Evolutionary conservation across 2,888 invertebrate genomes (phyloP), one percentile per base, ranked within the genome.

Genomic region (Orgyia antiqua): DNA sequence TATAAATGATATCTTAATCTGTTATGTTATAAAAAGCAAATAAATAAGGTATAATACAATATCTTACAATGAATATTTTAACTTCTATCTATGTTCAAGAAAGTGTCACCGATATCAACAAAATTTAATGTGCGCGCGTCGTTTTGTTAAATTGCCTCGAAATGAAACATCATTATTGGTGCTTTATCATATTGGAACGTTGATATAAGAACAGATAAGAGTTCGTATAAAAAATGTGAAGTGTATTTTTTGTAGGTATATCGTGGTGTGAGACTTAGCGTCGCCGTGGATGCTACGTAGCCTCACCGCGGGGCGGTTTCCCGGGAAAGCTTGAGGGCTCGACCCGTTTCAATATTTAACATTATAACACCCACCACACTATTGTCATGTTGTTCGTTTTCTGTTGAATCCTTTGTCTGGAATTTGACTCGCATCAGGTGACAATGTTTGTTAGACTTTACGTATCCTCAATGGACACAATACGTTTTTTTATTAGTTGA

Each of bases 151-250:
- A 78, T 79, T 65, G 77, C 63, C 69, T 68, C 61, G 51, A 58
- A 76, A 82, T 74, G 79, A 75, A 83, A 86, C 84, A 83, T 84
- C 83, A 84, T 82, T 83, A 86, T 84, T 79, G 83, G 76, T 82
- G 72, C 80, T 84, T 79, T 75, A 83, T 83, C 82, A 84, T 69
- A 69, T 60, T 54, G 61, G 52, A 68, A 69, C 62, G 68, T 66
- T 76, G 83, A 83, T 83, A 69, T 71, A 65, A 74, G 68, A 58
- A 39, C 62, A 73, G 84, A 83, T 83, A 84, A 80, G 58, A 66
- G 54, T 42, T 51, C 53, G 48, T 46, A 59, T 38, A 68, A 61
- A 64, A 79, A 79, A 72, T 51, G 52, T 68, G 68, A 69, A 70
- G 68, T 62, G 66, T 66, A 55, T 77, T 80, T 83, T 83, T 82